phyloP scores from a whole-genome alignment of 1,140 invertebrate species.

The Wasmannia auropunctata region DNA sequence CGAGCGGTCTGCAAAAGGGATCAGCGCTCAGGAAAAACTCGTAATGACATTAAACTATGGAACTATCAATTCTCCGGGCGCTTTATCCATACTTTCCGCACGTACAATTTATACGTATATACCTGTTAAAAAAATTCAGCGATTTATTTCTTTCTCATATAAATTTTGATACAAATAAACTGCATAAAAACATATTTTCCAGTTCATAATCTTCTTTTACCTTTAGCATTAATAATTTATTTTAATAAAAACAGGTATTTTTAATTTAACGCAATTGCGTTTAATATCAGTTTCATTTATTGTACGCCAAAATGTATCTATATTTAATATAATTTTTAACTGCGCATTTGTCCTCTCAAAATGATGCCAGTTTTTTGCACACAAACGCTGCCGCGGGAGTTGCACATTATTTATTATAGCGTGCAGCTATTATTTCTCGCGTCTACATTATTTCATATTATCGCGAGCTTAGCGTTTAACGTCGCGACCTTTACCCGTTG shows the following conservation, averaged over 20 bases:
- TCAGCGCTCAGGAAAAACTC: constrained; percentile 5
- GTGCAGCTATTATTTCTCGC: neutral
- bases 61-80: neutral
- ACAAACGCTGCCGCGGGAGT: neutral
- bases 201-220: neutral
- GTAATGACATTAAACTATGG: constrained; percentile 34
- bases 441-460: constrained; percentile 4
- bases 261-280: neutral
- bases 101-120: neutral
- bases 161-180: neutral
- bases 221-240: constrained; percentile 4
- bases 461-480: constrained; percentile 18
- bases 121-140: neutral
- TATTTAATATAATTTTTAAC: constrained; percentile 6
- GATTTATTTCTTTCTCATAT: neutral
- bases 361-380: neutral
- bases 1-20: neutral
- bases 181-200: neutral
- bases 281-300: neutral
- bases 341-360: neutral
- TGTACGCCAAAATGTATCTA: neutral
- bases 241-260: constrained; percentile 1
- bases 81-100: neutral
- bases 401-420: neutral
- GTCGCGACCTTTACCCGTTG: constrained; percentile 47